These are phyloP conservation scores for Linurgus olivaceus DNA, from an alignment of 2,797 vertebrate genomes.

Conservation along the genomic window DNA sequence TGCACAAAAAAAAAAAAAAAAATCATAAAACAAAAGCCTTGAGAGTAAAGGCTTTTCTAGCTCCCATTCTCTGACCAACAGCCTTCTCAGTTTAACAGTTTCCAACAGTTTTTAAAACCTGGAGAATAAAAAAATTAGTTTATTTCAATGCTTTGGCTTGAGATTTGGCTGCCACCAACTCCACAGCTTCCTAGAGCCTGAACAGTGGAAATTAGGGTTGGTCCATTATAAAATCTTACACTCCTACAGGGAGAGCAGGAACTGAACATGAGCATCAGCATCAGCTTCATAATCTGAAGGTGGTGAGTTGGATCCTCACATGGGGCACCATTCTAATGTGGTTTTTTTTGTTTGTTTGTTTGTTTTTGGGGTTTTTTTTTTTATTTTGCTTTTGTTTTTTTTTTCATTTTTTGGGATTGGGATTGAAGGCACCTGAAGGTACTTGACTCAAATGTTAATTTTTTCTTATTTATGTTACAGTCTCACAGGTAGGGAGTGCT, in stretches of 20 bases:
- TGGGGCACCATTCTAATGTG: background rate
- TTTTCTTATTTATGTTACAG: background rate
- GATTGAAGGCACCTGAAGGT: background rate
- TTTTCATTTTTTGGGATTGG: background rate
- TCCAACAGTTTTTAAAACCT: fast-evolving
- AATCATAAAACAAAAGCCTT: background rate
- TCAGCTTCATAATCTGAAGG: background rate
- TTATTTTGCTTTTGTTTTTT: too few relatives aligned
- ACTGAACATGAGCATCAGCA: background rate
- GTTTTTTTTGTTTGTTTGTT: fast-evolving
- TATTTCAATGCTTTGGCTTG: background rate
- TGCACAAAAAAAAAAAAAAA: background rate
- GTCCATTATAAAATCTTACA: background rate
- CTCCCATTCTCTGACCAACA: background rate
- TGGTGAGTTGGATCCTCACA: background rate
- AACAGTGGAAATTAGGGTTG: background rate
- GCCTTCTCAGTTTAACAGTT: background rate
- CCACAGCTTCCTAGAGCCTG: background rate
- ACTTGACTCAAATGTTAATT: background rate
- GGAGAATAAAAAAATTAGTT: background rate
- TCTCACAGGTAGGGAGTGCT: background rate
- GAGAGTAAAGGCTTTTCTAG: background rate
- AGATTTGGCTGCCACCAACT: background rate
- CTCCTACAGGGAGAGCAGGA: background rate
- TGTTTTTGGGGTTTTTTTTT: too few relatives aligned